These are phyloP conservation scores for Hypotaenidia okinawae DNA, from an alignment of 2,797 vertebrate genomes.

Conservation along the genomic window DNA sequence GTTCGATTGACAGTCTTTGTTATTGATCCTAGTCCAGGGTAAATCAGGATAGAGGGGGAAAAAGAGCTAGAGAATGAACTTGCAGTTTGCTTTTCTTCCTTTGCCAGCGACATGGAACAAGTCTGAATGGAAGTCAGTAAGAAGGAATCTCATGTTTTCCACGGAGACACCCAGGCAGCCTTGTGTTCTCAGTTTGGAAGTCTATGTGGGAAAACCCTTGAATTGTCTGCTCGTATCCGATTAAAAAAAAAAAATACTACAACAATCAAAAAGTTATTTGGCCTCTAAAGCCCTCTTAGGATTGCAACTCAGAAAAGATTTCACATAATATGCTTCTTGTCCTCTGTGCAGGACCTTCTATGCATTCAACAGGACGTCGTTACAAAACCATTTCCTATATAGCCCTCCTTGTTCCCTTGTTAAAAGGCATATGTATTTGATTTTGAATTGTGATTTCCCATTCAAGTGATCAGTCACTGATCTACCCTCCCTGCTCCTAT, in stretches of 20 bases:
- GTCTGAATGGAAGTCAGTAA: not conserved
- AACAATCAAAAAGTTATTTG: not conserved
- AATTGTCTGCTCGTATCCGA: not conserved
- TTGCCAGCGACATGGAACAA: not conserved
- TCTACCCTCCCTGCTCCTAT: slow-evolving; percentile 41
- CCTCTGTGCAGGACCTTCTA: slow-evolving; percentile 29
- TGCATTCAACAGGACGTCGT: slow-evolving; percentile 21
- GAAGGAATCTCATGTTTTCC: slow-evolving; percentile 19
- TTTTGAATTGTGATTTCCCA: slow-evolving; percentile 49
- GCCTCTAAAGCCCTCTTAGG: not conserved
- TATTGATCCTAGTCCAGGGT: slow-evolving; percentile 2
- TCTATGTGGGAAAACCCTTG: slow-evolving; percentile 9
- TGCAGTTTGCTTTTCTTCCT: slow-evolving; percentile 10
- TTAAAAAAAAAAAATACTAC: not conserved
- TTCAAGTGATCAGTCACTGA: slow-evolving; percentile 57
- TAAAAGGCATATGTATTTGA: slow-evolving; percentile 15
- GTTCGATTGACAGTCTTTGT: slow-evolving; percentile 6
- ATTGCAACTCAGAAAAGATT: slow-evolving; percentile 35
- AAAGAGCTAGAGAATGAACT: not conserved
- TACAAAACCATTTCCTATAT: not conserved
- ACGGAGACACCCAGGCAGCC: not conserved
- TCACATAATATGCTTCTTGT: slow-evolving; percentile 22
- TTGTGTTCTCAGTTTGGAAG: not conserved
- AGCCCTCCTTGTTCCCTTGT: not conserved
- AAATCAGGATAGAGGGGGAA: not conserved